Percentiles rank a stretch among this genome's conserved stretches.
Conservation (phyloP, 1,140 invertebrate species). For the Philotrypesis tridentata region DNA sequence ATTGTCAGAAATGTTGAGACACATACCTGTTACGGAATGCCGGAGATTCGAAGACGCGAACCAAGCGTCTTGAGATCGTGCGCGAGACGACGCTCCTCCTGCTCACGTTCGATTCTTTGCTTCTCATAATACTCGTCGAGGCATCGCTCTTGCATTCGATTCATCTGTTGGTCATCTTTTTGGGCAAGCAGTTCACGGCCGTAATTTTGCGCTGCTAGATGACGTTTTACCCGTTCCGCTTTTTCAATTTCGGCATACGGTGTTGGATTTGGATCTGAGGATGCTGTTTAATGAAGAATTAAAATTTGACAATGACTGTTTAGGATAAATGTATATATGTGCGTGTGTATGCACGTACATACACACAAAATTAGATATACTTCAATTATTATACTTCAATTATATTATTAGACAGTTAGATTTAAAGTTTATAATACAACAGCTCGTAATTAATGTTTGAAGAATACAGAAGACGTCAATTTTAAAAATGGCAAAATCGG, state of each 20-base stretch:
- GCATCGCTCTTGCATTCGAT: background rate
- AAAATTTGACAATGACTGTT: no score
- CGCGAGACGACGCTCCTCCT: background rate
- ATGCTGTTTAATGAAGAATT: background rate
- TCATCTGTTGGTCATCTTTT: background rate
- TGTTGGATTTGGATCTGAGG: background rate
- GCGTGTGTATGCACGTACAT: no score
- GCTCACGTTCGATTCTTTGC: background rate
- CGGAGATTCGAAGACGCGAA: background rate
- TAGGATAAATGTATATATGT: no score
- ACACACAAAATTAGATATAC: no score
- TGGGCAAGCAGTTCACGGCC: conserved; percentile 32
- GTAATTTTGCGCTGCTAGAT: conserved; percentile 1
- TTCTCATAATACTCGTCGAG: background rate
- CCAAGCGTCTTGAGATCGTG: background rate
- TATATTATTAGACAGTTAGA: no score
- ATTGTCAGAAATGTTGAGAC: no score
- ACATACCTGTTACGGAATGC: background rate
- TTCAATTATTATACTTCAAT: no score
- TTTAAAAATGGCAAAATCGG: no score
- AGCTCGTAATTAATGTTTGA: no score
- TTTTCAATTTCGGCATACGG: background rate
- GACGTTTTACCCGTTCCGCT: background rate
- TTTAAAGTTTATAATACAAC: no score
- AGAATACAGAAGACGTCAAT: no score